A percentile compares a stretch with the other conserved stretches of the same genome.
Conservation (phyloP, 2,113 vertebrate species). For the Alligator sinensis region DNA sequence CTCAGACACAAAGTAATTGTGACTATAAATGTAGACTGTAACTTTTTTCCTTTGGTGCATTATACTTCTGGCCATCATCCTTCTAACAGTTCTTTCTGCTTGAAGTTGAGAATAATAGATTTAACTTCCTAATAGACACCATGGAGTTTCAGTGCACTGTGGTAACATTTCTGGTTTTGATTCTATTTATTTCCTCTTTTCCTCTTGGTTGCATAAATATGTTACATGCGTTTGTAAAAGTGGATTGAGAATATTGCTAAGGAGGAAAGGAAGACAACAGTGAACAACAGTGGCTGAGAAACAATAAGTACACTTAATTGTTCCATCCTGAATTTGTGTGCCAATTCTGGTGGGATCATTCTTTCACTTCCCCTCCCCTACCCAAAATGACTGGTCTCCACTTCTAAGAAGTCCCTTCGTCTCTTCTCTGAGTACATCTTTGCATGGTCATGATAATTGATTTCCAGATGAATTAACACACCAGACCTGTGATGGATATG, state of each 20-base stretch:
- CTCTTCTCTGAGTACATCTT: neutral
- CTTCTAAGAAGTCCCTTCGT: neutral
- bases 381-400: neutral
- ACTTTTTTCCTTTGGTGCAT: neutral
- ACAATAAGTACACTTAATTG: neutral
- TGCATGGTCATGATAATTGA: neutral
- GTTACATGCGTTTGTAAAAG: neutral
- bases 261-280: neutral
- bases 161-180: no score
- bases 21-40: neutral
- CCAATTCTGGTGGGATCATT: neutral
- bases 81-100: neutral
- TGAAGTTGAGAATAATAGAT: neutral
- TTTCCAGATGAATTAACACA: conserved; percentile 22
- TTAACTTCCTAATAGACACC: neutral
- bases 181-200: neutral
- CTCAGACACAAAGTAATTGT: neutral
- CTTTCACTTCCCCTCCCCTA: neutral
- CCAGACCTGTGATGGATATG: neutral
- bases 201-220: neutral
- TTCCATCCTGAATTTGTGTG: neutral
- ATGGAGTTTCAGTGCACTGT: neutral
- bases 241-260: neutral
- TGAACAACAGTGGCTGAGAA: neutral
- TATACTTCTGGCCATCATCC: neutral